These are phyloP conservation scores for Chelidonichthys spinosus DNA, from an alignment of 2,797 vertebrate species.

Conservation along the genomic window DNA sequence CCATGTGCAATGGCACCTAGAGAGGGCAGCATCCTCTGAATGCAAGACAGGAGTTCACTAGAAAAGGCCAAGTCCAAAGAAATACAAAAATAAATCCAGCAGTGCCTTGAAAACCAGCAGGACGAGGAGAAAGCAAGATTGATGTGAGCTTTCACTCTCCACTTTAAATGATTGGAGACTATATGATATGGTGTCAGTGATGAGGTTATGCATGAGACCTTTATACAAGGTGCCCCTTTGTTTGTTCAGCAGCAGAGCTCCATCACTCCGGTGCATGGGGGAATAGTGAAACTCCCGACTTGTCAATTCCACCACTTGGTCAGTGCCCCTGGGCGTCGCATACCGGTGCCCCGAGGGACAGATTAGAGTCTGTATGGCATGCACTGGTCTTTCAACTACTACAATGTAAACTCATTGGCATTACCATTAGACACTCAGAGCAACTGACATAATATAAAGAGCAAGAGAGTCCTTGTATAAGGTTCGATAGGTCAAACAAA, in stretches of 20 bases:
- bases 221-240: slow-evolving; percentile 12
- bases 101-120: background rate
- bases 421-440: no score
- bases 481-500: no score
- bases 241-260: background rate
- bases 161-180: background rate
- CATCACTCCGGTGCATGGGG: background rate
- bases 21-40: slow-evolving; percentile 54
- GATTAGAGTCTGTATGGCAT: no score
- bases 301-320: background rate
- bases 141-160: slow-evolving; percentile 6
- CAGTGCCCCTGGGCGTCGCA: background rate
- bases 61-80: slow-evolving; percentile 27
- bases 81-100: slow-evolving; percentile 8
- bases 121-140: background rate
- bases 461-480: no score
- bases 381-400: no score
- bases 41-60: slow-evolving; percentile 44
- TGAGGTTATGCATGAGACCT: background rate
- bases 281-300: background rate
- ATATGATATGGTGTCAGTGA: slow-evolving; percentile 5
- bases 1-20: slow-evolving; percentile 57
- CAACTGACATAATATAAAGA: no score
- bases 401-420: no score
- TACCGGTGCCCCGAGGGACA: background rate